These are phyloP conservation scores for Acipenser oxyrinchus DNA, from an alignment of 2,797 vertebrate genomes.

Conservation along the genomic window DNA sequence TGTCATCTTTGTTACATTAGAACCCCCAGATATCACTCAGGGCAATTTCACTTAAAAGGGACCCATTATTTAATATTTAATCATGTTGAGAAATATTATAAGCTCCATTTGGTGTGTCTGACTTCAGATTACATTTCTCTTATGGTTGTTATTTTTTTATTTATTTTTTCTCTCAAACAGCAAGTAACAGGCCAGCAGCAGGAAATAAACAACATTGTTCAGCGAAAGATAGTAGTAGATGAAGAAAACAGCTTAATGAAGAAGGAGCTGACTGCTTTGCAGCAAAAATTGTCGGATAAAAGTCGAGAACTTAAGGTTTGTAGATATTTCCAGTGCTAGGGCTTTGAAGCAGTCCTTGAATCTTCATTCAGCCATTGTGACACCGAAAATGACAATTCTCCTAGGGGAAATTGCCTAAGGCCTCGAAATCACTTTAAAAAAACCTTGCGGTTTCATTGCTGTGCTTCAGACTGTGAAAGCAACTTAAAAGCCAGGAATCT, in stretches of 20 bases:
- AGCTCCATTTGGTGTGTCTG: slow-evolving; percentile 9
- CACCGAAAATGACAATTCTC: slow-evolving; percentile 63
- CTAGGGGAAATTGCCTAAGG: slow-evolving; percentile 67
- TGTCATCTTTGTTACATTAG: not conserved
- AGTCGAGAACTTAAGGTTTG: slow-evolving; percentile 79
- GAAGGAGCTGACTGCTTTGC: slow-evolving; percentile 70
- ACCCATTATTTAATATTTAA: slow-evolving; percentile 19
- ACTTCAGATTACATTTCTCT: slow-evolving; percentile 16
- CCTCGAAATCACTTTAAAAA: slow-evolving; percentile 53
- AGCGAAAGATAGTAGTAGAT: slow-evolving; percentile 55
- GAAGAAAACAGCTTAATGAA: slow-evolving; percentile 66
- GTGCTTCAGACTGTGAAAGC: slow-evolving; percentile 45
- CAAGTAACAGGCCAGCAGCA: slow-evolving; percentile 63
- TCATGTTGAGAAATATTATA: slow-evolving; percentile 7
- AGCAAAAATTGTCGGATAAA: slow-evolving; percentile 71
- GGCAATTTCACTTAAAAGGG: slow-evolving; percentile 18
- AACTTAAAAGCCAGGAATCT: slow-evolving; percentile 64
- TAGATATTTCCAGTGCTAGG: not conserved
- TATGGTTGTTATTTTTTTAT: slow-evolving; percentile 13
- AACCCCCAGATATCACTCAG: slow-evolving; percentile 9
- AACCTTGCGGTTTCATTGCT: slow-evolving; percentile 43
- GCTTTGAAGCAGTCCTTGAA: slow-evolving; percentile 60
- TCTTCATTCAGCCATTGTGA: slow-evolving; percentile 55
- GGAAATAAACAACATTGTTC: slow-evolving; percentile 68
- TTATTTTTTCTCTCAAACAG: slow-evolving; percentile 39